These are phyloP conservation scores for Gymnarchus niloticus DNA, from an alignment of 2,113 vertebrate species.

Conservation along the genomic window DNA sequence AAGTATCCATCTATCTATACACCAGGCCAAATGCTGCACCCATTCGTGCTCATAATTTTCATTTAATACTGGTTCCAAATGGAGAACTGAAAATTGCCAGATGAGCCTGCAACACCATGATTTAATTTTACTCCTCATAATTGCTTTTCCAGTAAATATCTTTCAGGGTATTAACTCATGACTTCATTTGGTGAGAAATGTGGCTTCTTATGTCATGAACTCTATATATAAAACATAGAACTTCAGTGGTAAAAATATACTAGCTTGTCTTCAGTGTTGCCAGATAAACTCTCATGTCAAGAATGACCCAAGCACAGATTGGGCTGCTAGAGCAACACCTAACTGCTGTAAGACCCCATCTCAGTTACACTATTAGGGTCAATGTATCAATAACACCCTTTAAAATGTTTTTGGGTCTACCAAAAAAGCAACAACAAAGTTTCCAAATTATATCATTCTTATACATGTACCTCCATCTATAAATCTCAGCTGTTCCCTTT, in stretches of 20 bases:
- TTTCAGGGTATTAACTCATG: background rate
- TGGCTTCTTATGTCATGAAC: background rate
- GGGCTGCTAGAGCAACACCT: constrained; percentile 29
- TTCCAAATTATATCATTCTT: background rate
- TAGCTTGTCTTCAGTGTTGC: background rate
- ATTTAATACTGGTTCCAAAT: background rate
- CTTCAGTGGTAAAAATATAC: constrained; percentile 60
- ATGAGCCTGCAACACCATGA: background rate
- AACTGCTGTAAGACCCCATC: constrained; percentile 32
- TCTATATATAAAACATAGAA: constrained; percentile 48
- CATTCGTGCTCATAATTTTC: background rate
- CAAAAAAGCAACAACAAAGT: background rate
- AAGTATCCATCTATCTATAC: background rate
- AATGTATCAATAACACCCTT: background rate
- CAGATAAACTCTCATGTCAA: background rate
- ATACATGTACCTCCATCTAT: background rate
- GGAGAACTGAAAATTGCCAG: background rate
- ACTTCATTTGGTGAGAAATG: background rate
- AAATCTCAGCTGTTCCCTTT: background rate
- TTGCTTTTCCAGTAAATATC: constrained; percentile 10
- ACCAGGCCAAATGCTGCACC: background rate
- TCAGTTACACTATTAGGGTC: background rate
- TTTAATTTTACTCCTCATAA: background rate
- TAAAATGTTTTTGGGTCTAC: background rate
- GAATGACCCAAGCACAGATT: background rate